These are phyloP conservation scores for Pteromalus puparum DNA, from an alignment of 1,140 invertebrate genomes.

Conservation along the genomic window DNA sequence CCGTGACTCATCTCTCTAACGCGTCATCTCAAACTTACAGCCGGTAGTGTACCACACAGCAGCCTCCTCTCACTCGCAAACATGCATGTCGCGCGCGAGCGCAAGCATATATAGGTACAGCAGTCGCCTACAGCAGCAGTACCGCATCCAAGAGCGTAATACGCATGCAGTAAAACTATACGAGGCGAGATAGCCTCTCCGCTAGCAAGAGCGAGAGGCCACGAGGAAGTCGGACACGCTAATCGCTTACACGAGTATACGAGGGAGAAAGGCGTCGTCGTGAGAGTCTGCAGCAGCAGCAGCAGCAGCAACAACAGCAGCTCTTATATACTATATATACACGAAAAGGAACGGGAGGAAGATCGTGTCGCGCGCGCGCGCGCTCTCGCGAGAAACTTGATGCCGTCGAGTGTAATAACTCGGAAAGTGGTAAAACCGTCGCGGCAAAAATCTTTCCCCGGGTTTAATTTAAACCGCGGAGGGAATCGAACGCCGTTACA, in stretches of 20 bases:
- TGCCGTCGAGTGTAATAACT: conserved; percentile 38
- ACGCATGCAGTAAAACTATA: conserved; percentile 40
- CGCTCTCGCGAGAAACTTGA: conserved; percentile 30
- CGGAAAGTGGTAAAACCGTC: conserved; percentile 48
- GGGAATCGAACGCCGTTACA: not conserved
- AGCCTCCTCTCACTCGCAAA: not conserved
- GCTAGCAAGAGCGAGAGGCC: not conserved
- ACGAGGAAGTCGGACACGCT: conserved; percentile 49
- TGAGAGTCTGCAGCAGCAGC: not conserved
- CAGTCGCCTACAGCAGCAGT: not conserved
- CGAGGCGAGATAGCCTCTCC: not conserved
- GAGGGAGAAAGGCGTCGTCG: conserved; percentile 8
- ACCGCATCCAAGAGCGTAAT: conserved; percentile 34
- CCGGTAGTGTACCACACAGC: not conserved
- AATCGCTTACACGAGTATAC: conserved; percentile 45
- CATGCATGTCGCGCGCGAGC: not conserved
- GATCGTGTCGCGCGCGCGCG: conserved; percentile 16
- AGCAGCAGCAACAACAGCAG: not conserved
- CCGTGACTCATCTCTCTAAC: not conserved
- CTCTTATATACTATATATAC: not conserved
- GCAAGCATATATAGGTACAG: no score
- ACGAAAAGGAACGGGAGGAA: conserved; percentile 6
- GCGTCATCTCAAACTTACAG: conserved; percentile 3
- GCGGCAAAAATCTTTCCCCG: not conserved
- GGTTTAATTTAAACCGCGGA: conserved; percentile 31